Base-by-base conservation (phyloP, 1,140 invertebrate species). In the Drosophila pseudoananassae region DNA sequence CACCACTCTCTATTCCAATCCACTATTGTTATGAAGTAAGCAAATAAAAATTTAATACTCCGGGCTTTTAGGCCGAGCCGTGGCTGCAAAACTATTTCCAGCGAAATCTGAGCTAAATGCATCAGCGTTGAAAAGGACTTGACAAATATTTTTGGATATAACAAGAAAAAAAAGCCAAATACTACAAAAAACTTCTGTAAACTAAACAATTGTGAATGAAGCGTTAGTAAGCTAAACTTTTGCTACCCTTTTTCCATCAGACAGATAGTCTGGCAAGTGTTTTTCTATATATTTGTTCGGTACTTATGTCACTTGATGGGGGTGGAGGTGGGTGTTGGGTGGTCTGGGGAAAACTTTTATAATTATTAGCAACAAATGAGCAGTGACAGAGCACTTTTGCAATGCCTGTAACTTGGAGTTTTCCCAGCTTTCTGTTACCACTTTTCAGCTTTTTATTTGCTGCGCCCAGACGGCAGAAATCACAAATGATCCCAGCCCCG, bases 281-380 rank as follows among this genome's bases (percentile, higher is more conserved):
- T 72, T 60, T 70, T 61, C 43, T 72, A 40, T 73, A 63, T 40
- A 57, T 73, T 74, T 52, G 53, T 75, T 40, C 45, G 53, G 51
- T 70, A 68, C 74, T 68, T 76, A 56, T 85, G 82, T 70, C 63
- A 76, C 78, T 75, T 55, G n/a, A 3, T 7, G 12, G 12, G 15
- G 14, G 4, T n/a, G n/a, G n/a, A 6, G 40, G 5, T 61, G 50
- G 76, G 77, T 64, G 66, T 68, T 14, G 57, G 50, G 76, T 77
- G 68, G 66, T 68, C 65, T 81, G 78, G 53, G 54, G 73, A 82
- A 69, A 87, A 87, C 82, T 87, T 87, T 87, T 87, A 87, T 87
- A 87, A 87, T 87, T 87, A 87, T 87, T 87, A 87, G 83, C 83
- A 87, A 87, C 83, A 87, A 87, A 87, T 87, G 82, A 87, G 82